Base-by-base conservation (phyloP, 1,140 invertebrate genomes). In the Latrodectus geometricus region DNA sequence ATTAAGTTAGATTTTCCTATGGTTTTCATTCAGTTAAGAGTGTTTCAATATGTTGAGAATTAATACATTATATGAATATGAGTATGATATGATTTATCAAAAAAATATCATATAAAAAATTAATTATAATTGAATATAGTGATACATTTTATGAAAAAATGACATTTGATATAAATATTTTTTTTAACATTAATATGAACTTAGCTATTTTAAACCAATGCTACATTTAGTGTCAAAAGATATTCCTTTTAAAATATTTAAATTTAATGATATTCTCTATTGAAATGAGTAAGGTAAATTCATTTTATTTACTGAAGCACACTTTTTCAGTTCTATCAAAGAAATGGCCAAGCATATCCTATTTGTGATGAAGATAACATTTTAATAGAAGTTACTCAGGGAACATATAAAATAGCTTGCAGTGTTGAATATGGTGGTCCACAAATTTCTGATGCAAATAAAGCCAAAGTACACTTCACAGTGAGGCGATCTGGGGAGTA, bases 281-380 rank as follows among this genome's bases (percentile, higher is more conserved):
- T 35, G 35, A 35, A 35, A 35, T 1, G 35, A 35, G 5, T 35
- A 35, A 35, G 5, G 79, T 66, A 72, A 72, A 88, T 69, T 69
- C 73, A 88, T 72, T 84, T 72, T 35, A n/a, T 54, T 52, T 89
- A 75, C n/a, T 88, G n/a, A n/a, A n/a, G n/a, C n/a, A n/a, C n/a
- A n/a, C n/a, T n/a, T 87, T 90, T 91, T 73, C 92, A 96, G 93
- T 97, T 97, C 92, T 97, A 94, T 92, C 96, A 97, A 92, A 94
- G 96, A 89, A 97, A 97, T 90, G 96, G 96, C 35, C 95, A 96
- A 90, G 95, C 96, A 83, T 98, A 97, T 93, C 96, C 96, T 88
- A 95, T 97, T 88, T 97, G 96, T 91, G 95, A 97, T 92, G 95
- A 95, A 80, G 96, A 97, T 92, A 95, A 96, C 91, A 93, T 98